Percentiles rank a stretch among this genome's conserved stretches.
Evolutionary conservation across 1,140 invertebrate genomes (phyloP).

Genomic region (Drosophila insularis): DNA sequence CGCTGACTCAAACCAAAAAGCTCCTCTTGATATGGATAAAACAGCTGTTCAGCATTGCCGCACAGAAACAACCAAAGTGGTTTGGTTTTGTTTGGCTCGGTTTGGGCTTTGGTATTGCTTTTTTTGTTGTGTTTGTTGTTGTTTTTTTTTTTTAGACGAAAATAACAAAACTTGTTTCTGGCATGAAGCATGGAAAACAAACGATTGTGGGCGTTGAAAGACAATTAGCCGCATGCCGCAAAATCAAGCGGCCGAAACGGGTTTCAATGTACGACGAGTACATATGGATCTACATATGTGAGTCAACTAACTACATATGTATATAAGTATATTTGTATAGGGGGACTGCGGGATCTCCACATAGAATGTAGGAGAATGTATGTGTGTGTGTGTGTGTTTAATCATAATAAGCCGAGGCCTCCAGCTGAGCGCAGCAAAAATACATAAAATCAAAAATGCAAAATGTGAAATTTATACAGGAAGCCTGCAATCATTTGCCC

Average conservation of each 20-base stretch:
- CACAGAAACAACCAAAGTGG: conserved; percentile 26
- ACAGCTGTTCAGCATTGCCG: conserved; percentile 37
- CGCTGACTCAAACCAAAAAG: conserved; percentile 7
- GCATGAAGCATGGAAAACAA: conserved; percentile 17
- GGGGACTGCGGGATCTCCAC: background rate
- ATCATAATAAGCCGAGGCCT: conserved; percentile 21
- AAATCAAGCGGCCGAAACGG: conserved; percentile 54
- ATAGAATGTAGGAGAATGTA: background rate
- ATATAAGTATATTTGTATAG: background rate
- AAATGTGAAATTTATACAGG: conserved; percentile 16
- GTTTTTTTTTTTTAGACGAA: conserved; percentile 14
- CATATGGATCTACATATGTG: conserved; percentile 5
- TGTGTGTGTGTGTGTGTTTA: background rate
- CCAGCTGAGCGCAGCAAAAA: conserved; percentile 17
- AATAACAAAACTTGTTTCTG: conserved; percentile 38
- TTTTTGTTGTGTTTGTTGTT: background rate
- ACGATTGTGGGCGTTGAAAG: conserved; percentile 66
- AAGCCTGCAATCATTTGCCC: conserved; percentile 10
- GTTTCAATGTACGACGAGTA: conserved; percentile 51
- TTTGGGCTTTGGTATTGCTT: background rate
- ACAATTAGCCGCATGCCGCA: conserved; percentile 78
- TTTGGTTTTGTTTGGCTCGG: background rate
- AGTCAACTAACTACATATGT: background rate
- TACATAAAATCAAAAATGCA: conserved; percentile 14
- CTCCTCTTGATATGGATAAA: conserved; percentile 37